These are phyloP conservation scores for Drosophila mojavensis DNA, from an alignment of 1,140 invertebrate species.

Conservation along the genomic window DNA sequence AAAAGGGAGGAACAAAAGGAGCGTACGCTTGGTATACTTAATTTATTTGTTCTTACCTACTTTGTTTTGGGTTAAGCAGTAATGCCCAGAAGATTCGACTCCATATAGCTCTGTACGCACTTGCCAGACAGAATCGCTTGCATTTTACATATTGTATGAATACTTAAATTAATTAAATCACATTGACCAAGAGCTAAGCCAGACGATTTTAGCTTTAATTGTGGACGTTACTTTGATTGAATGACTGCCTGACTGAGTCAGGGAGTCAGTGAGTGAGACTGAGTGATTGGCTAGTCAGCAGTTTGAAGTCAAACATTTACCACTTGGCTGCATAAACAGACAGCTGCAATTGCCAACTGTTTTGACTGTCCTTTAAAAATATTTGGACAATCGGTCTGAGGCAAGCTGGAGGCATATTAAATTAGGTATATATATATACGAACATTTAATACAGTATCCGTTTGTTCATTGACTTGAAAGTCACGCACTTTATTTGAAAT, in stretches of 20 bases:
- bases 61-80: slow-evolving; percentile 27
- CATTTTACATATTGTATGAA: slow-evolving; percentile 18
- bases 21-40: slow-evolving; percentile 15
- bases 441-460: neutral
- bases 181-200: neutral
- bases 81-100: slow-evolving; percentile 3
- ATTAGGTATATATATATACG: neutral
- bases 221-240: too few species aligned
- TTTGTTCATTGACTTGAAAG: slow-evolving; percentile 35
- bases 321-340: slow-evolving; percentile 17
- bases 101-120: neutral
- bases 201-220: neutral
- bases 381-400: slow-evolving; percentile 29
- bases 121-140: slow-evolving; percentile 6
- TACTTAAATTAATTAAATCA: slow-evolving; percentile 50
- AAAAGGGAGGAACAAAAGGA: neutral
- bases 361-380: slow-evolving; percentile 22
- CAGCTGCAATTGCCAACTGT: slow-evolving; percentile 41
- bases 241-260: neutral
- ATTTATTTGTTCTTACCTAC: slow-evolving; percentile 38
- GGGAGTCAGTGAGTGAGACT: neutral
- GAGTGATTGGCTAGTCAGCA: neutral
- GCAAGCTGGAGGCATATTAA: neutral
- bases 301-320: slow-evolving; percentile 33
- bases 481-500: slow-evolving; percentile 33